These are phyloP conservation scores for Berghia stephanieae DNA, from an alignment of 1,140 invertebrate species.

Conservation along the genomic window DNA sequence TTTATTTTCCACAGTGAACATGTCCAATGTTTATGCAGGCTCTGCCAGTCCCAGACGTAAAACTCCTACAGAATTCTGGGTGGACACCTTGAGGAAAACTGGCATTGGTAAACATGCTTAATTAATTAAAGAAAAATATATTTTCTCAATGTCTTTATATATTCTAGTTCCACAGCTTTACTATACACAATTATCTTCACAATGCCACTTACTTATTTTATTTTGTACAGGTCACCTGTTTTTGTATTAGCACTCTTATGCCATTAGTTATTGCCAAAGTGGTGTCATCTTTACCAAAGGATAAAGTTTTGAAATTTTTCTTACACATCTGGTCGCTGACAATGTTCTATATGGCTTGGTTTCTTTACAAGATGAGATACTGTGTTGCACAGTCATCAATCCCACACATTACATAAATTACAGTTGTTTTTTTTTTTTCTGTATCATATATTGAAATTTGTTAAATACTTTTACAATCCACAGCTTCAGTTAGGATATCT, in stretches of 20 bases:
- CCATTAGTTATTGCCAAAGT: too few relatives aligned
- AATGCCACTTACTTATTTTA: neutral
- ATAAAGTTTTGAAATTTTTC: too few relatives aligned
- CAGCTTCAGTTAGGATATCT: too few relatives aligned
- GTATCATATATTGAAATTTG: too few relatives aligned
- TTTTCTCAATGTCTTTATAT: neutral
- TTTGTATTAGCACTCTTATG: neutral
- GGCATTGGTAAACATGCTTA: slow-evolving; percentile 46
- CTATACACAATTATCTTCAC: neutral
- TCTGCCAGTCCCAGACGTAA: slow-evolving; percentile 54
- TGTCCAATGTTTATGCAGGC: slow-evolving; percentile 39
- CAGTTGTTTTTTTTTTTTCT: too few relatives aligned
- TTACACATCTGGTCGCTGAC: too few relatives aligned
- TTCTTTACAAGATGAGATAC: too few relatives aligned
- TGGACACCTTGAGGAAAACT: slow-evolving; percentile 59
- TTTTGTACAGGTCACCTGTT: neutral
- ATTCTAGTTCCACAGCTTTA: neutral
- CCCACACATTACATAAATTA: too few relatives aligned
- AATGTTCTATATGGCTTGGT: too few relatives aligned
- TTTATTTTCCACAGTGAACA: slow-evolving; percentile 37
- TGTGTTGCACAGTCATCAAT: too few relatives aligned
- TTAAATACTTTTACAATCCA: too few relatives aligned
- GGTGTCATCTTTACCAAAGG: too few relatives aligned
- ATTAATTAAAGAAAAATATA: neutral
- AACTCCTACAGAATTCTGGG: slow-evolving; percentile 60